Evolutionary conservation across 2,797 vertebrate genomes (phyloP).

Genomic region (Fistularia commersonii): DNA sequence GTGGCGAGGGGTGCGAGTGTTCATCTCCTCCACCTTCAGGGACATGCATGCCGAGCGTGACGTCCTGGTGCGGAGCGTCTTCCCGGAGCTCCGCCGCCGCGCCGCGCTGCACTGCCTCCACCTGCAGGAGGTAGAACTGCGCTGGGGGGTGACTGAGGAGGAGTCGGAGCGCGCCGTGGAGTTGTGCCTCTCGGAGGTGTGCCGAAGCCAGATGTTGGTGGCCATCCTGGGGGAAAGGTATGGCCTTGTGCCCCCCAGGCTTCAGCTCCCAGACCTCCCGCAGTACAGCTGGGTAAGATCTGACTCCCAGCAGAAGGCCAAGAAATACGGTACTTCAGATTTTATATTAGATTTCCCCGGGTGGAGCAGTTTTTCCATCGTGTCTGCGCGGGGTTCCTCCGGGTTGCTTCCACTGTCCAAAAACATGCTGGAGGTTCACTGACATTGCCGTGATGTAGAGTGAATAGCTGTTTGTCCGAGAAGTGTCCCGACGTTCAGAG

Average conservation of each 20-base stretch:
- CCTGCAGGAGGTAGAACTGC: slow-evolving; percentile 85
- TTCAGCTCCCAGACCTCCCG: slow-evolving; percentile 78
- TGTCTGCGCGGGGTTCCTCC: too few species aligned
- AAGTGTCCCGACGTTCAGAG: too few species aligned
- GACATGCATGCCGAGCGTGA: slow-evolving; percentile 90
- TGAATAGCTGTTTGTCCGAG: too few species aligned
- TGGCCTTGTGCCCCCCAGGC: slow-evolving; percentile 72
- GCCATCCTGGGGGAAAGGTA: slow-evolving; percentile 84
- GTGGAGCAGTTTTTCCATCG: too few species aligned
- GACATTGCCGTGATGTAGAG: too few species aligned
- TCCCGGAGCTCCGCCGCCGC: slow-evolving; percentile 82
- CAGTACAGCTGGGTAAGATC: slow-evolving; percentile 87
- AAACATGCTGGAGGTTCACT: too few species aligned
- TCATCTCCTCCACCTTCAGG: slow-evolving; percentile 90
- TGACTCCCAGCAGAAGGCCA: too few species aligned
- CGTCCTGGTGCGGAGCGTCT: slow-evolving; percentile 77
- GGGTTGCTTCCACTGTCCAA: too few species aligned
- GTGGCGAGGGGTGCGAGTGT: slow-evolving; percentile 81
- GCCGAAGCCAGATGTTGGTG: slow-evolving; percentile 82
- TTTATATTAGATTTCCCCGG: too few species aligned
- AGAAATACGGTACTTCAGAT: too few species aligned
- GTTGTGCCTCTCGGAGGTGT: slow-evolving; percentile 85
- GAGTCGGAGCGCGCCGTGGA: slow-evolving; percentile 77
- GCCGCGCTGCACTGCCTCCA: slow-evolving; percentile 70
- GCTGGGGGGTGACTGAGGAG: slow-evolving; percentile 89